These are phyloP conservation scores for Leptatherina wallacei DNA, from an alignment of 2,797 vertebrate genomes.

Conservation along the genomic window DNA sequence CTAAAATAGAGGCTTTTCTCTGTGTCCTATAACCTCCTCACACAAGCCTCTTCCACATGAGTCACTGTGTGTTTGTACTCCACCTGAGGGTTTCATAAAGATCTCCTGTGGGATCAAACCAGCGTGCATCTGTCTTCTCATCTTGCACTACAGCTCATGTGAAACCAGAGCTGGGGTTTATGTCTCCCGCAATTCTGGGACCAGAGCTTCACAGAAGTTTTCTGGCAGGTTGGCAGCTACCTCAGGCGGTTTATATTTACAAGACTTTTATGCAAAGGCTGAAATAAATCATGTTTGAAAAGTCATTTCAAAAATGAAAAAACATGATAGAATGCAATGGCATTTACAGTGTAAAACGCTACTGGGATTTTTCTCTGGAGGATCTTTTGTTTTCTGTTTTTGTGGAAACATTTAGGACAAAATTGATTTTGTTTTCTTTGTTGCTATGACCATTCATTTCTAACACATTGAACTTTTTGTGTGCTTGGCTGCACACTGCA, in stretches of 20 bases:
- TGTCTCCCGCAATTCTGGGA: conserved; percentile 52
- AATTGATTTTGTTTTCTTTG: no score
- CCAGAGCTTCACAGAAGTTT: conserved; percentile 46
- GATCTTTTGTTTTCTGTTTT: not conserved
- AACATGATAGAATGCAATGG: conserved; percentile 34
- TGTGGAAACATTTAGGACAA: no score
- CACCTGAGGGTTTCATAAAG: conserved; percentile 70
- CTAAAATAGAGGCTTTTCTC: conserved; percentile 64
- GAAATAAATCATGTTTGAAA: conserved; percentile 49
- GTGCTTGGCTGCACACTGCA: not conserved
- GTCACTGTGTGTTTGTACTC: conserved; percentile 56
- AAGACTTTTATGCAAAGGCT: conserved; percentile 43
- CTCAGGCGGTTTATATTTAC: conserved; percentile 56
- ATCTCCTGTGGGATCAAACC: conserved; percentile 63
- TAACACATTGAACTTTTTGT: conserved; percentile 4
- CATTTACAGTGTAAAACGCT: conserved; percentile 26
- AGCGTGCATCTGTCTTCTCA: conserved; percentile 58
- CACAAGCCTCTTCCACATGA: conserved; percentile 54
- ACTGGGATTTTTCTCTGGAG: conserved; percentile 31
- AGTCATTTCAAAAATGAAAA: conserved; percentile 41
- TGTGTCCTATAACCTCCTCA: conserved; percentile 49
- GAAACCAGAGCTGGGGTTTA: conserved; percentile 58
- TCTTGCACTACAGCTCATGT: conserved; percentile 39
- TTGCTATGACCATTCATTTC: not conserved
- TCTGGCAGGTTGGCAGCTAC: conserved; percentile 51